Evolutionary conservation across 2,797 vertebrate species (phyloP).

Genomic region (Psittacula derbiana): DNA sequence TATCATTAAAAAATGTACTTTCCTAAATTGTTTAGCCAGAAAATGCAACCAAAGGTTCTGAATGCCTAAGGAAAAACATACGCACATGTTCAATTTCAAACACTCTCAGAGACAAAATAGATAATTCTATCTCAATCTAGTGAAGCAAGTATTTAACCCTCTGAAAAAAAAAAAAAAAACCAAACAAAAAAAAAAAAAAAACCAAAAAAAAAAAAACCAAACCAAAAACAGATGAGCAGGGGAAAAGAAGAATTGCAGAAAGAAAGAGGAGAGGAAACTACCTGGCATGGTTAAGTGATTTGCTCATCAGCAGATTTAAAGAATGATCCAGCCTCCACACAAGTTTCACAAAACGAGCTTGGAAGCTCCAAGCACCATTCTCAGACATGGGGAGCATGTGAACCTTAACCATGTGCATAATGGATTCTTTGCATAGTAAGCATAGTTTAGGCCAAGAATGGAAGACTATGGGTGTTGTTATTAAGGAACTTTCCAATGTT

Average conservation of each 20-base stretch:
- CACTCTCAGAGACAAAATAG: neutral
- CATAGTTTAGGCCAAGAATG: neutral
- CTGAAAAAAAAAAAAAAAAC: neutral
- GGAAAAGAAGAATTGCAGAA: neutral
- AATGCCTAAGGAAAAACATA: neutral
- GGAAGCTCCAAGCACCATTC: neutral
- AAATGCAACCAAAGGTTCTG: conserved; percentile 1
- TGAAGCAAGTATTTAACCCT: neutral
- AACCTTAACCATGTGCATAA: neutral
- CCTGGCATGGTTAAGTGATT: neutral
- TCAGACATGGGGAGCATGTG: neutral
- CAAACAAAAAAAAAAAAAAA: too few species aligned
- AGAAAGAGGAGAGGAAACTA: neutral
- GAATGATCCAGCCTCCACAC: neutral
- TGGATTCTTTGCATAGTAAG: neutral
- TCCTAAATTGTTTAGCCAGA: neutral
- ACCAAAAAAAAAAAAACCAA: neutral
- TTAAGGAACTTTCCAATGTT: neutral
- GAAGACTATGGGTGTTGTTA: neutral
- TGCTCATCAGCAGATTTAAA: neutral
- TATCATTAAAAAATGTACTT: neutral
- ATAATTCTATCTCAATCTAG: neutral
- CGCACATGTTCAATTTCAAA: neutral
- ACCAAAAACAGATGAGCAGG: neutral
- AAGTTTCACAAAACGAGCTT: neutral